A percentile compares a stretch with the other conserved stretches of the same genome.
phyloP scores from a whole-genome alignment of 1,140 invertebrate species.

The Macrotrachela quadricornifera region DNA sequence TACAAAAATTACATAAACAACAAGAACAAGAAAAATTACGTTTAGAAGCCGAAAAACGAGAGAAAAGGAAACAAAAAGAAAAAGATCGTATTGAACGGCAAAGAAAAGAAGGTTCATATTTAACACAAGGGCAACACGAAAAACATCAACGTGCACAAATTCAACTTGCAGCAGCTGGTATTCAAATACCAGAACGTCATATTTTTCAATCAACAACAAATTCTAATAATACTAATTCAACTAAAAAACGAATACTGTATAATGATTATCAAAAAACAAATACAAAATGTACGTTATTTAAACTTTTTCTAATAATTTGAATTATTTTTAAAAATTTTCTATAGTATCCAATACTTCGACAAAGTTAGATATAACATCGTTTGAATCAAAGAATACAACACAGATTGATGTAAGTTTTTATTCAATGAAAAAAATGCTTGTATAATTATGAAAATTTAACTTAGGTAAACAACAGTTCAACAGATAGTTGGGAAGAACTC shows the following conservation, averaged over 20 bases:
- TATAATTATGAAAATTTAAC: no score
- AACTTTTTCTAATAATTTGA: background rate
- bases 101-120: constrained; percentile 75
- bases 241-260: background rate
- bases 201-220: no score
- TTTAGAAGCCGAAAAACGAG: constrained; percentile 46
- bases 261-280: background rate
- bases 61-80: constrained; percentile 75
- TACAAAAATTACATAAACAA: constrained; percentile 39
- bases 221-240: background rate
- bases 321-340: no score
- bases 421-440: no score
- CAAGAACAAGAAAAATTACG: constrained; percentile 19
- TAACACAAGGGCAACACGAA: constrained; percentile 64
- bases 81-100: constrained; percentile 73
- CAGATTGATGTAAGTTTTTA: no score
- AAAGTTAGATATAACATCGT: no score
- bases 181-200: background rate
- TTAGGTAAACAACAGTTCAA: no score
- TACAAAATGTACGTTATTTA: background rate
- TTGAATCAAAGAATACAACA: no score
- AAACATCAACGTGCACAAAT: constrained; percentile 62
- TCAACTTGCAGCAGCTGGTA: constrained; percentile 46
- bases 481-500: no score
- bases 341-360: no score